Evolutionary conservation across 1,140 invertebrate genomes (phyloP).

Genomic region (Heliconius nattereri): DNA sequence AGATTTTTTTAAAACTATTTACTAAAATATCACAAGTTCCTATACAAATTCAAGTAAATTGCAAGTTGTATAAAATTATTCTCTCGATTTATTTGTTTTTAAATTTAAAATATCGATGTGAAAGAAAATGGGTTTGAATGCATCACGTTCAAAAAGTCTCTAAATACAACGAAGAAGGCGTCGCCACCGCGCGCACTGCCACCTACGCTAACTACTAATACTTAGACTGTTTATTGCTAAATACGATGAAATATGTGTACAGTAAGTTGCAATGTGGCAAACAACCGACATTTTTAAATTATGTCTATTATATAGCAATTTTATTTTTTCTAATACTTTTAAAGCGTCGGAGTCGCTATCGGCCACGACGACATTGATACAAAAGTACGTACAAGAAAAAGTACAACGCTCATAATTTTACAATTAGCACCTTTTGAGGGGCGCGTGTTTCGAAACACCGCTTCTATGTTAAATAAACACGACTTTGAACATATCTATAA

Average conservation of each 20-base stretch:
- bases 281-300: neutral
- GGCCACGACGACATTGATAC: neutral
- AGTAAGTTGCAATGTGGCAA: neutral
- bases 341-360: neutral
- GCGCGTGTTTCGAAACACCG: conserved; percentile 27
- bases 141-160: neutral
- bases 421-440: conserved; percentile 54
- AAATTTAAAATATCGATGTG: neutral
- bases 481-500: neutral
- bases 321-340: neutral
- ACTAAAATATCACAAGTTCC: neutral
- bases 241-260: conserved; percentile 10
- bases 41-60: neutral
- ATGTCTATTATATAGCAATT: neutral
- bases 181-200: conserved; percentile 20
- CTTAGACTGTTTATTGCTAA: conserved; percentile 22
- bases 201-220: conserved; percentile 46
- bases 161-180: neutral
- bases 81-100: neutral
- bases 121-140: neutral
- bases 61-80: neutral
- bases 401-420: conserved; percentile 43
- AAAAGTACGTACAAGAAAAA: neutral
- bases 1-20: neutral
- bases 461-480: neutral